These are phyloP conservation scores for Pseudachorutes palmiensis DNA, from an alignment of 1,140 invertebrate species.

Conservation along the genomic window DNA sequence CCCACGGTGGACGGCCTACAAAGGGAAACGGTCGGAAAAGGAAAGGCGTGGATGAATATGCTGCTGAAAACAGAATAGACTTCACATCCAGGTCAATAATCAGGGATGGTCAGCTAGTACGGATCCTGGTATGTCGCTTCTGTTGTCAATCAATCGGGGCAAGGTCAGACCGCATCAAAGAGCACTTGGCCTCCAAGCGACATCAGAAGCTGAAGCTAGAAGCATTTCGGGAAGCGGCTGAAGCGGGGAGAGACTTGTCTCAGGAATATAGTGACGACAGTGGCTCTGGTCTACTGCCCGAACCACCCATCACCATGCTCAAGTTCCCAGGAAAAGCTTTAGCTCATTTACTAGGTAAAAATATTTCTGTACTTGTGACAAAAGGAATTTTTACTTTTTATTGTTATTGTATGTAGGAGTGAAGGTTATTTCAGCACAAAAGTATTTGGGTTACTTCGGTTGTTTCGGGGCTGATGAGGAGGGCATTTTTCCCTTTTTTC, in stretches of 20 bases:
- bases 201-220: constrained; percentile 38
- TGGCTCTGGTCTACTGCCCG: constrained; percentile 33
- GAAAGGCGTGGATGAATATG: constrained; percentile 38
- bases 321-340: constrained; percentile 38
- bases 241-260: constrained; percentile 36
- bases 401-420: too few relatives aligned
- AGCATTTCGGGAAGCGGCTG: constrained; percentile 37
- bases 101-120: constrained; percentile 37
- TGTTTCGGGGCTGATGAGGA: too few relatives aligned
- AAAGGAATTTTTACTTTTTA: too few relatives aligned
- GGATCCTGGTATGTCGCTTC: constrained; percentile 37
- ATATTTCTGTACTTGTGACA: background rate
- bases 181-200: constrained; percentile 37
- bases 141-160: constrained; percentile 38
- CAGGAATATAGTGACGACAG: constrained; percentile 37
- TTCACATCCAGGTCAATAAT: constrained; percentile 38
- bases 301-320: constrained; percentile 38
- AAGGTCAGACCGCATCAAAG: constrained; percentile 37
- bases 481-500: background rate
- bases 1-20: constrained; percentile 36
- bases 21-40: constrained; percentile 38
- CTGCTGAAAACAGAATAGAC: constrained; percentile 37
- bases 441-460: too few relatives aligned
- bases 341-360: constrained; percentile 36
- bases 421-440: too few relatives aligned